A percentile compares a stretch with the other conserved stretches of the same genome.
phyloP scores from a whole-genome alignment of 2,113 vertebrate genomes.

The Cephalopholis sonnerati region DNA sequence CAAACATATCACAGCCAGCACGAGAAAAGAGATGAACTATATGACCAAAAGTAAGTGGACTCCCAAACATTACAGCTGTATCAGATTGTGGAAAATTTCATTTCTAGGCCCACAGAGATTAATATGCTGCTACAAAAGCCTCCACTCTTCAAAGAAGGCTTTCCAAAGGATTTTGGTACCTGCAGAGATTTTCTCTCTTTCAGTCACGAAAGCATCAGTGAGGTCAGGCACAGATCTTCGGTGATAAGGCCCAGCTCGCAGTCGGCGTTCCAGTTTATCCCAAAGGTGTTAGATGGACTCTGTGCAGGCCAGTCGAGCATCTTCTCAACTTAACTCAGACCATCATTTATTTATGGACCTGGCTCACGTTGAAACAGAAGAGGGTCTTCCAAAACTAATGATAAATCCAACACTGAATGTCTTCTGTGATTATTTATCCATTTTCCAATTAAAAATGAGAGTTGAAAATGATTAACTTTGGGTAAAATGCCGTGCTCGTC shows the following conservation, averaged over 20 bases:
- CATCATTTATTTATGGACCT: constrained; percentile 23
- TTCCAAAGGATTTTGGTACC: constrained; percentile 37
- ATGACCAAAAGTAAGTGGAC: too few species aligned
- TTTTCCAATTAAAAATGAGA: too few species aligned
- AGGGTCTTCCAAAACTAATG: too few species aligned
- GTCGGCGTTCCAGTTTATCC: constrained; percentile 49
- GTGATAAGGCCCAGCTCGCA: constrained; percentile 56
- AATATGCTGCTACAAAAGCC: constrained; percentile 16
- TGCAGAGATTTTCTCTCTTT: constrained; percentile 51
- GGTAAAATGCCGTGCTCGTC: too few species aligned
- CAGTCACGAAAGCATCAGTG: constrained; percentile 45
- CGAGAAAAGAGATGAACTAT: background rate
- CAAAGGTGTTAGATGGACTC: constrained; percentile 58
- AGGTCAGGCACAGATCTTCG: constrained; percentile 62
- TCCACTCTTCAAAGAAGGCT: constrained; percentile 27
- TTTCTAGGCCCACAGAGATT: background rate
- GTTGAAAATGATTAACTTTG: too few species aligned
- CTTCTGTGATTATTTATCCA: too few species aligned
- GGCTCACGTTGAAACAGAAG: background rate
- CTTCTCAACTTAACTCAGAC: constrained; percentile 20
- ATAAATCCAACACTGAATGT: too few species aligned
- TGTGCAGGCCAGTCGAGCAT: constrained; percentile 31
- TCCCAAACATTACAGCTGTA: background rate
- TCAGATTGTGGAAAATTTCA: background rate
- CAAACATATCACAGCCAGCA: background rate